A percentile compares a stretch with the other conserved stretches of the same genome.
Evolutionary conservation across 92 coral and sea anemone species (phyloP).

Genomic region (Actinernus sp.): DNA sequence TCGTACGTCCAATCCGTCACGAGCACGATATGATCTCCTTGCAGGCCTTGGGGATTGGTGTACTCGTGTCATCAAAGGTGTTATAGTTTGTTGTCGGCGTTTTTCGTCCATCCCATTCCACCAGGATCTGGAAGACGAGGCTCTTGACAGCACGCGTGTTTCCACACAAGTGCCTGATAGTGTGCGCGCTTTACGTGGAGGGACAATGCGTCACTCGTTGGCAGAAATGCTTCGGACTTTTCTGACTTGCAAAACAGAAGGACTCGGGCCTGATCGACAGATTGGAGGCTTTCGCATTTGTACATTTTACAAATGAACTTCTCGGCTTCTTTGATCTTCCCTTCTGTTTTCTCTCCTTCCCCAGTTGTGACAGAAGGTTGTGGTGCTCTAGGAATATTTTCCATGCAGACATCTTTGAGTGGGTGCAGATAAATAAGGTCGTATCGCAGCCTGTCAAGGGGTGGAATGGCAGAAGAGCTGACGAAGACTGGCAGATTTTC

Average conservation of each 20-base stretch:
- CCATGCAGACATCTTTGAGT: slow-evolving; percentile 14
- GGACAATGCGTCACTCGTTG: slow-evolving; percentile 33
- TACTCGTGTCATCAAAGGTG: too few relatives aligned
- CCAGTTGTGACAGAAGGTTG: slow-evolving; percentile 4
- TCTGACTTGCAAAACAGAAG: not conserved
- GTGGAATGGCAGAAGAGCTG: slow-evolving; percentile 37
- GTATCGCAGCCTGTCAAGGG: slow-evolving; percentile 28
- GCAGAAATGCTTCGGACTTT: slow-evolving; percentile 7
- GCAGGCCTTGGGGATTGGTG: slow-evolving; percentile 55
- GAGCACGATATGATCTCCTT: slow-evolving; percentile 58
- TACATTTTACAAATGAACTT: slow-evolving; percentile 48
- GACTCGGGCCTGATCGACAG: slow-evolving; percentile 9
- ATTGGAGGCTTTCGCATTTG: slow-evolving; percentile 31
- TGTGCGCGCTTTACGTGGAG: slow-evolving; percentile 29
- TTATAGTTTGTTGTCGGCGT: slow-evolving; percentile 17
- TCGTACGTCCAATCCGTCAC: too few relatives aligned
- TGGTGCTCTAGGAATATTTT: not conserved
- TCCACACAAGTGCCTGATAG: slow-evolving; percentile 33
- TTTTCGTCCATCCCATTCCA: slow-evolving; percentile 12
- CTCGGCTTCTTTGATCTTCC: slow-evolving; percentile 36
- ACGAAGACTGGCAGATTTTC: slow-evolving; percentile 34
- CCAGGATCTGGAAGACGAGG: slow-evolving; percentile 25
- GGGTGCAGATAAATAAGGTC: slow-evolving; percentile 18
- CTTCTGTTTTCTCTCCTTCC: slow-evolving; percentile 27
- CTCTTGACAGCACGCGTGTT: slow-evolving; percentile 28